Evolutionary conservation across 1,140 invertebrate genomes (phyloP), one percentile per base, ranked within the genome.

Genomic region (Rhopalosiphum maidis): DNA sequence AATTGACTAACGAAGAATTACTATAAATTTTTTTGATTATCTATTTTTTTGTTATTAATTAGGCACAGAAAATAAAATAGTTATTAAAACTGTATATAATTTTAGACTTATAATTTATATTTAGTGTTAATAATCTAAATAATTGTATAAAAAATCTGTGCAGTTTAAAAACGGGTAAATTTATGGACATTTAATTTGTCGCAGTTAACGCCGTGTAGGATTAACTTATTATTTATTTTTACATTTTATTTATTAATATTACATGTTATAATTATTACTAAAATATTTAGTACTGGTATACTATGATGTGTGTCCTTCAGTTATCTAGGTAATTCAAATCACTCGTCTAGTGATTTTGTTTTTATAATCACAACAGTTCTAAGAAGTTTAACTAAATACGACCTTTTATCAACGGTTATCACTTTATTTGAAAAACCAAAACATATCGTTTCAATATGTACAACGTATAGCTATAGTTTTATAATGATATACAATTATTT

Each of bases 351-450:
- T 51, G 18, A 51, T 88, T 88, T 88, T 48, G 30, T 51, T 88
- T 35, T 90, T 18, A 90, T 30, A 68, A 90, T 68, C 54, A 68
- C 3, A 68, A 60, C 9, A 43, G 1, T 90, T 90, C 89, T 68
- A 41, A 68, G 89, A 90, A 90, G 22, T 60, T 90, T 41, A 11
- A 90, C 35, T 60, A 90, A 90, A 41, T 90, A 90, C 9, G 89
- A 90, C 89, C 89, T 90, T 90, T 90, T 41, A 90, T 68, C 51
- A 30, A 41, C 23, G 22, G 51, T 90, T 90, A 90, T 90, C 89
- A n/a, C 18, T 60, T 30, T 37, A 18, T 60, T 68, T 68, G 30
- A 68, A 90, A 90, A 25, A 90, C 54, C 54, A 6, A 60, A 90
- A 88, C 46, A 30, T 18, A 21, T 88, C 6, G 30, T 46, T 43